Evolutionary conservation across 2,797 vertebrate species (phyloP), one percentile per base, ranked within the genome.

Genomic region (Cercopithecus hamlyni): DNA sequence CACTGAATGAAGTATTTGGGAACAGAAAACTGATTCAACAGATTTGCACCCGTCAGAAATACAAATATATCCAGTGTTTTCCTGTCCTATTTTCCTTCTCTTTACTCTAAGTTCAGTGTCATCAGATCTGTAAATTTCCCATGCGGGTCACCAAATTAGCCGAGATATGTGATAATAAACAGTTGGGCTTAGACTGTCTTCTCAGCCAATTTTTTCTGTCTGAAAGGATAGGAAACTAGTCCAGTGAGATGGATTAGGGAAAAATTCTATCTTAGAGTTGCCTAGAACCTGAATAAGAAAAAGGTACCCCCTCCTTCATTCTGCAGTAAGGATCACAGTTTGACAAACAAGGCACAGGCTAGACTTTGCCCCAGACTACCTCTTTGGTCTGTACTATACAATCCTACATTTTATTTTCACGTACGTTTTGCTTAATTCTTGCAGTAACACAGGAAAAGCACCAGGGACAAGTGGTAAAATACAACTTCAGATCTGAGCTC

Each of bases 11-110:
- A 89, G 50, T 6, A 80, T 70, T 52, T 92, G 41, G 72, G 55
- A 75, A 89, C 77, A 86, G 88, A 96, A 97, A 97, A 70, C 61
- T 87, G 55, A 94, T 50, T 48, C n/a, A 61, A 41, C n/a, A 67
- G 64, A 67, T 67, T 67, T 58, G 79, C 81, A 87, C 64, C 17
- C 30, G 96, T 93, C 83, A 81, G 61, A 94, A 87, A n/a, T 36
- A 72, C 67, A 88, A 57, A 87, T 30, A 33, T 6, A 26, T 26
- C 43, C 73, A 58, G 41, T 92, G 83, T 93, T 88, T 94, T 85
- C 81, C 90, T 97, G 80, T 33, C 61, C 67, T 90, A 39, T 27
- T 61, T 93, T 77, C 58, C 87, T 94, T 96, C 88, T 89, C 55
- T 33, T 64, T 80, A 64, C 72, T 81, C 67, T 90, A 76, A 96